Evolutionary conservation across 2,888 invertebrate genomes (phyloP), one percentile per base, ranked within the genome.

Genomic region (Candidula unifasciata): DNA sequence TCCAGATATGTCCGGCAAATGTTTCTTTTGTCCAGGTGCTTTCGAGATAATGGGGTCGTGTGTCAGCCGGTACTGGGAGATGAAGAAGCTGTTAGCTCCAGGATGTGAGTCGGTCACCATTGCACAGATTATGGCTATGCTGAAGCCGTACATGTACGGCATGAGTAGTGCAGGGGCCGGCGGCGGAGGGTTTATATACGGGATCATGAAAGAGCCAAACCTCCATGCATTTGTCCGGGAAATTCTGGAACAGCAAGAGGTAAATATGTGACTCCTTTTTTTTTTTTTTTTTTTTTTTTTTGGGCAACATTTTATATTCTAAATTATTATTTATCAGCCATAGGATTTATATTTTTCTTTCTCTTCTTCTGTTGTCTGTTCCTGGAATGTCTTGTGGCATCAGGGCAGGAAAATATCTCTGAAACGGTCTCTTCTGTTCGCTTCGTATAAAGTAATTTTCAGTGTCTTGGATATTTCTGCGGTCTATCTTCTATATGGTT

Each of bases 51-150:
- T 94, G 13, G 94, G 94, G 24, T 57, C 85, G n/a, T 91, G 93
- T 82, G 90, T 94, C 86, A 89, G 91, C 77, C 86, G 83, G 6
- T 94, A 94, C 89, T 94, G 94, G 94, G 86, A 91, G 83, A 91
- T 93, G 89, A 94, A 94, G 91, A 94, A 93, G 85, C 86, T 89
- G 10, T 91, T 94, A 92, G 94, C 94, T 0, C 93, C 94, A 0
- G 94, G 94, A 5, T 93, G 94, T 90, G 94, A 94, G 87, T 93
- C 94, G 0, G 87, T 87, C n/a, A 87, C 89, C 30, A 92, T 94
- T 8, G 89, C 89, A 16, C 86, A 86, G 30, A 90, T 94, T 86
- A 93, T 94, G 91, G 73, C 80, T 0, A 87, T 88, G 2, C 87
- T 94, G 16, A 87, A 90, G 27, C 92, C 92, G 0, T 89, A 91